Conservation (phyloP, 2,113 vertebrate species). For the Pterocles orientalis region DNA sequence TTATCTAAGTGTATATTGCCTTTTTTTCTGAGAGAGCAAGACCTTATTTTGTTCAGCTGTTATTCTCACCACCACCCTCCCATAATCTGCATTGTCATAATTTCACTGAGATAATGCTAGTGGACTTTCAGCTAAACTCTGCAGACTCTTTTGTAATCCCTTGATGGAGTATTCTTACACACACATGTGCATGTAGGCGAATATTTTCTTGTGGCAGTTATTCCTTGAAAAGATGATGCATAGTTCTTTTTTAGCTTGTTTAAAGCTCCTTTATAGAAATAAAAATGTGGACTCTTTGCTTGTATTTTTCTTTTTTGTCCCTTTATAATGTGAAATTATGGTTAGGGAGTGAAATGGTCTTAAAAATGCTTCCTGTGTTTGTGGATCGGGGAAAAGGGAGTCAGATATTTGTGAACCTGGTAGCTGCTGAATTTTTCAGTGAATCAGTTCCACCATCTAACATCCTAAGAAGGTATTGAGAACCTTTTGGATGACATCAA, state of each 20-base stretch:
- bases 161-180: background rate
- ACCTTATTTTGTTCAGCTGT: background rate
- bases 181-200: background rate
- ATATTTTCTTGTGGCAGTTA: background rate
- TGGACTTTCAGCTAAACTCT: background rate
- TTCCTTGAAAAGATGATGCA: background rate
- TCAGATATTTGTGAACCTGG: background rate
- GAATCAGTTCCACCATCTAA: background rate
- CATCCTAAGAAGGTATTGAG: background rate
- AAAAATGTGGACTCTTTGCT: background rate
- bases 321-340: background rate
- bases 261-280: background rate
- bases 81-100: background rate
- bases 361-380: background rate
- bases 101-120: background rate
- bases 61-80: background rate
- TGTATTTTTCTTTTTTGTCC: background rate
- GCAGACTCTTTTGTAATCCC: background rate
- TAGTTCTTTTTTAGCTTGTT: background rate
- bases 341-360: background rate
- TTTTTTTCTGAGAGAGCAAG: background rate
- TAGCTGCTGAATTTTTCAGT: background rate
- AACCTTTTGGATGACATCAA: background rate
- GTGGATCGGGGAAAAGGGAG: background rate
- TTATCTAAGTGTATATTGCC: background rate